phyloP scores from a whole-genome alignment of 1,140 invertebrate genomes.

The Neelides sp. region DNA sequence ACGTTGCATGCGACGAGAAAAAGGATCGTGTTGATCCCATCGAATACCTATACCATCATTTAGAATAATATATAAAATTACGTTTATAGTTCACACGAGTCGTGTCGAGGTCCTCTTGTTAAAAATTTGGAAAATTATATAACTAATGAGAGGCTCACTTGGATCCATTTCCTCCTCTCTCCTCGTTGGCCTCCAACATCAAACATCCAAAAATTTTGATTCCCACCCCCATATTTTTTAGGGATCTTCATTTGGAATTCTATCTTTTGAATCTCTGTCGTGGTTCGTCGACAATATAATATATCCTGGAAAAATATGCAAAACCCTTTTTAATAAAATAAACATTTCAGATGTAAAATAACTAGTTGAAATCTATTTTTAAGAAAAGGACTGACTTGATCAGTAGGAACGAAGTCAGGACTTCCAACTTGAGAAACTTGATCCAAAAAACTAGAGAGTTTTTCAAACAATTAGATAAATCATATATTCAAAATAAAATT shows the following conservation, averaged over 20 bases:
- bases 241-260: constrained; percentile 56
- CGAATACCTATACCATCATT: constrained; percentile 50
- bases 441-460: constrained; percentile 50
- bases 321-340: constrained; percentile 7
- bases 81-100: background rate
- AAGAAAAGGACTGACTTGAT: constrained; percentile 36
- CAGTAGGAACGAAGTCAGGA: constrained; percentile 48
- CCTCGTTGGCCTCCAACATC: constrained; percentile 70
- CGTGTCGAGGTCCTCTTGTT: too few relatives aligned
- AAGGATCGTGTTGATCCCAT: constrained; percentile 63
- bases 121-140: background rate
- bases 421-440: constrained; percentile 46
- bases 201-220: constrained; percentile 59
- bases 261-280: constrained; percentile 57
- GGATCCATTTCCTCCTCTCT: constrained; percentile 70
- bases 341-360: background rate
- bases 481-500: constrained; percentile 5
- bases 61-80: background rate
- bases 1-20: constrained; percentile 63
- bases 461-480: constrained; percentile 14
- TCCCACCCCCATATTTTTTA: constrained; percentile 49
- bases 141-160: constrained; percentile 37
- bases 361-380: background rate
- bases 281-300: constrained; percentile 52
- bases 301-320: constrained; percentile 42